phyloP scores from a whole-genome alignment of 2,888 invertebrate species.

The Alentia gelatinosa region DNA sequence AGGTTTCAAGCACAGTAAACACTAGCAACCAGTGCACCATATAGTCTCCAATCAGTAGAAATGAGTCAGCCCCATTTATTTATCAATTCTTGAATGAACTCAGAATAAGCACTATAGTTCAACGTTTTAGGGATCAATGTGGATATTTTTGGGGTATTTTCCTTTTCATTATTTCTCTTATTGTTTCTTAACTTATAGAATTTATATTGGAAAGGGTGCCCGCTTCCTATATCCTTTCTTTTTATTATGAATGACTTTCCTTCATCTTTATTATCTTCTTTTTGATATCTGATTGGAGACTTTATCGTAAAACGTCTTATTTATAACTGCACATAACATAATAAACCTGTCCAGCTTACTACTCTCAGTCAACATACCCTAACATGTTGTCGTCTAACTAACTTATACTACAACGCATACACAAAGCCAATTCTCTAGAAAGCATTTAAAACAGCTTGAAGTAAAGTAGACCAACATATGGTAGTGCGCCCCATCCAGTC shows the following conservation, averaged over 20 bases:
- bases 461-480: too few species aligned
- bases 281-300: neutral
- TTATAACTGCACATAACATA: neutral
- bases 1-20: neutral
- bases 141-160: neutral
- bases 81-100: neutral
- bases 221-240: neutral
- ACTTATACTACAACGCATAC: too few species aligned
- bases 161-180: neutral
- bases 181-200: neutral
- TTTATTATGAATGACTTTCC: neutral
- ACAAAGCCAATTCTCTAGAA: too few species aligned
- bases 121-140: neutral
- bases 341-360: neutral
- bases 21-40: conserved; percentile 6
- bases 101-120: neutral
- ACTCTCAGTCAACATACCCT: too few species aligned
- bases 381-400: too few species aligned
- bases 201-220: neutral
- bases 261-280: neutral
- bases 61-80: neutral
- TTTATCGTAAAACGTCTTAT: neutral
- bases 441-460: too few species aligned
- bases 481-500: too few species aligned
- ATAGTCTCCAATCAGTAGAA: conserved; percentile 29